These are phyloP conservation scores for Centrocercus urophasianus DNA, from an alignment of 2,113 vertebrate genomes.

Conservation along the genomic window DNA sequence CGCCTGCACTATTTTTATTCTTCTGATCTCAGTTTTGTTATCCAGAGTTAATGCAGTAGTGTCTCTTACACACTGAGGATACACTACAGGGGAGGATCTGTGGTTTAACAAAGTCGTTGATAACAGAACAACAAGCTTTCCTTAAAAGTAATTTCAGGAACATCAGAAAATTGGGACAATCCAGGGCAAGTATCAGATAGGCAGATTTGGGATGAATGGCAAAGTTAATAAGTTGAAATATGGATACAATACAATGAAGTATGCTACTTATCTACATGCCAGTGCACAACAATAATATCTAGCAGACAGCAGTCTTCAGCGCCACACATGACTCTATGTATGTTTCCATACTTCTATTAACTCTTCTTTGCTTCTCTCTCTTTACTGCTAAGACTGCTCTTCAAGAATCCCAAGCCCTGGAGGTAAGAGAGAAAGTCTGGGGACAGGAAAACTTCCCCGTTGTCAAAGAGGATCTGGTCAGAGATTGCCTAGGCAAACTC, in stretches of 20 bases:
- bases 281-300: background rate
- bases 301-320: background rate
- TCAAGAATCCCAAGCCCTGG: too few relatives aligned
- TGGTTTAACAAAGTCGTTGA: background rate
- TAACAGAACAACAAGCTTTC: background rate
- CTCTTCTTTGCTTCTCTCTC: background rate
- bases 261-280: background rate
- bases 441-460: too few relatives aligned
- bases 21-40: background rate
- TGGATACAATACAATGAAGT: background rate
- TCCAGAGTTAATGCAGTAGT: background rate
- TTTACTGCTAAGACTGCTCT: too few relatives aligned
- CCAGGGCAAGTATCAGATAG: background rate
- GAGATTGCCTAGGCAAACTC: too few relatives aligned
- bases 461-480: too few relatives aligned
- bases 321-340: background rate
- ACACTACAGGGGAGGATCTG: background rate
- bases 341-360: background rate
- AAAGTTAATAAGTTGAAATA: background rate
- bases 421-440: too few relatives aligned
- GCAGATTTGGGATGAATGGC: background rate
- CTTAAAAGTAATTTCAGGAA: background rate
- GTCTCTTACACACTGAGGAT: background rate
- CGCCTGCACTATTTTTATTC: background rate
- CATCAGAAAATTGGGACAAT: background rate